A percentile compares a stretch with the other conserved stretches of the same genome.
Evolutionary conservation across 2,888 invertebrate genomes (phyloP).

Genomic region (Luffia ferchaultella): DNA sequence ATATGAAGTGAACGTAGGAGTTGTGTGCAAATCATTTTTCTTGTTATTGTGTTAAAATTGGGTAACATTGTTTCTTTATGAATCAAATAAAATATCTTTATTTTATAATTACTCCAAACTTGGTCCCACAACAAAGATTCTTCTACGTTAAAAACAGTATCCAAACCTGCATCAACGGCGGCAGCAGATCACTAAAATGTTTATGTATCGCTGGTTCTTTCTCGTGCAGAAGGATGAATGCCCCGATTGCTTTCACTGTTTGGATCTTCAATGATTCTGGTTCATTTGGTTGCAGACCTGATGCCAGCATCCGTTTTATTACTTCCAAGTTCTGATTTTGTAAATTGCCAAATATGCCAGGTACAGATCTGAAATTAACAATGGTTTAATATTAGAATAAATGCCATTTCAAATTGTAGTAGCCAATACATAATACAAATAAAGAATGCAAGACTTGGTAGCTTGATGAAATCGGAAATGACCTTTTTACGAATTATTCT

Average conservation of each 20-base stretch:
- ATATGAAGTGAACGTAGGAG: conserved; percentile 39
- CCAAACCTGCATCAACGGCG: conserved; percentile 75
- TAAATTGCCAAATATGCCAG: conserved; percentile 96
- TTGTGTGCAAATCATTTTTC: too few relatives aligned
- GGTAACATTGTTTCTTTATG: too few relatives aligned
- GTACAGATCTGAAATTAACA: conserved; percentile 76
- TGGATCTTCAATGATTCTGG: conserved; percentile 80
- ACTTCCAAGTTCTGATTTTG: conserved; percentile 90
- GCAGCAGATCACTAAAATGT: conserved; percentile 86
- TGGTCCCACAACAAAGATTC: too few relatives aligned
- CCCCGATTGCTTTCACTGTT: conserved; percentile 83
- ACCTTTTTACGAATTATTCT: too few relatives aligned
- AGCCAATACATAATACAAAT: too few relatives aligned
- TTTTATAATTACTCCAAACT: too few relatives aligned
- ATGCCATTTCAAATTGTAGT: too few relatives aligned
- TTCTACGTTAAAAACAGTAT: conserved; percentile 1
- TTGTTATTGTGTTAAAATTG: too few relatives aligned
- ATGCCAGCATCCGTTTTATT: conserved; percentile 94
- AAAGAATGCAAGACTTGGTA: too few relatives aligned
- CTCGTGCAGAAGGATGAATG: conserved; percentile 92
- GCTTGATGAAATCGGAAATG: too few relatives aligned
- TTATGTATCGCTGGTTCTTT: conserved; percentile 91
- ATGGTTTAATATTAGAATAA: conserved; percentile 5
- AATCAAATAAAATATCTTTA: too few relatives aligned
- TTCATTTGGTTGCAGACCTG: conserved; percentile 78